Conservation (phyloP, 2,113 vertebrate species). For the Antechinus flavipes region DNA sequence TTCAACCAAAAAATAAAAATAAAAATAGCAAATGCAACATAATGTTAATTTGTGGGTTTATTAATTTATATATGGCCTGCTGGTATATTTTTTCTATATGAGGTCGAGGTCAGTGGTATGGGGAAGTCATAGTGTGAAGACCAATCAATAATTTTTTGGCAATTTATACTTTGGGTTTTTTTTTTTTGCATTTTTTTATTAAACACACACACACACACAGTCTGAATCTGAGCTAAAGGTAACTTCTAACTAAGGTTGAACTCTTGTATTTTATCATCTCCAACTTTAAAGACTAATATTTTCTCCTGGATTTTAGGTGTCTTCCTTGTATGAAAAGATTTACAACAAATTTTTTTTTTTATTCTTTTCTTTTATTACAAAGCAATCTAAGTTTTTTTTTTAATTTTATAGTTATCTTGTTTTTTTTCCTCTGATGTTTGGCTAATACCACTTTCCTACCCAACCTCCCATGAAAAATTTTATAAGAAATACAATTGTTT, state of each 20-base stretch:
- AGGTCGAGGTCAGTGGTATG: neutral
- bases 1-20: neutral
- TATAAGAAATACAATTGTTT: neutral
- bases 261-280: neutral
- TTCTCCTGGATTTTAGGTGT: neutral
- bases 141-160: neutral
- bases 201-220: neutral
- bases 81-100: neutral
- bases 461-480: neutral
- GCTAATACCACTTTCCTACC: neutral
- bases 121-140: neutral
- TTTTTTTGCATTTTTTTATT: too few relatives aligned
- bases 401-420: neutral
- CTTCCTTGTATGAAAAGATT: neutral
- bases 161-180: neutral
- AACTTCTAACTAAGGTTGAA: neutral
- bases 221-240: neutral
- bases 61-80: neutral
- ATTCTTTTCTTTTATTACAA: neutral
- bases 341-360: neutral
- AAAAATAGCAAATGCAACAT: neutral
- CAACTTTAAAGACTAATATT: neutral
- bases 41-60: neutral
- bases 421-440: neutral
- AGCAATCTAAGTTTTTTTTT: neutral